A percentile compares a stretch with the other conserved stretches of the same genome.
Evolutionary conservation across 2,888 invertebrate species (phyloP).

Genomic region (Ochropleura plecta): DNA sequence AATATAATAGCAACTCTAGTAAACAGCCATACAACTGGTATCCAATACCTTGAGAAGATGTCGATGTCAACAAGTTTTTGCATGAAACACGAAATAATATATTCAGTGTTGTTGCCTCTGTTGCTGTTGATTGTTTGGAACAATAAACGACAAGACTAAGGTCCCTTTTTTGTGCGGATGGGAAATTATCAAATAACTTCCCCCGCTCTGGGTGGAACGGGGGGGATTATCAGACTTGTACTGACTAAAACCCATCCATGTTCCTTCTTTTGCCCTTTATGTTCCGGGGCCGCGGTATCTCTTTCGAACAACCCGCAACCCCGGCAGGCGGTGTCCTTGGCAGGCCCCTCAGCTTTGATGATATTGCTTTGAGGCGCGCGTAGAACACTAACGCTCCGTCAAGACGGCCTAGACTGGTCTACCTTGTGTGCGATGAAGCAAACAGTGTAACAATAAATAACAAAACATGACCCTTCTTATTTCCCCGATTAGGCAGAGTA

Average conservation of each 20-base stretch:
- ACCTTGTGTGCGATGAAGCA: slow-evolving; percentile 1
- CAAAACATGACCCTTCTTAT: background rate
- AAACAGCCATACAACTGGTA: background rate
- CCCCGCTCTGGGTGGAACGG: too few species aligned
- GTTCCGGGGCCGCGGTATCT: too few species aligned
- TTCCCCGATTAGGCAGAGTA: background rate
- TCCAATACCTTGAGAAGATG: background rate
- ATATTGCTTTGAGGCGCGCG: too few species aligned
- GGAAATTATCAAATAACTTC: too few species aligned
- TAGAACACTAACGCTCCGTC: too few species aligned
- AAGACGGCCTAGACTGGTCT: background rate
- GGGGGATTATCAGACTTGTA: too few species aligned
- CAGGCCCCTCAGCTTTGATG: too few species aligned
- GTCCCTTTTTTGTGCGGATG: too few species aligned
- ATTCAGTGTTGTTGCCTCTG: slow-evolving; percentile 6
- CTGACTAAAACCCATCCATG: too few species aligned
- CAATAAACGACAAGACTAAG: background rate
- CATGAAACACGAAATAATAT: background rate
- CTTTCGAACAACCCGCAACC: too few species aligned
- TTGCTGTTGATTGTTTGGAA: background rate
- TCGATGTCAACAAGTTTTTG: slow-evolving; percentile 6
- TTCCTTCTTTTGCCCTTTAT: too few species aligned
- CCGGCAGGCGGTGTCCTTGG: too few species aligned
- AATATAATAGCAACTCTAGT: slow-evolving; percentile 8
- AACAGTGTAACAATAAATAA: background rate